phyloP scores from a whole-genome alignment of 1,140 invertebrate genomes.

The Monomorium pharaonis region DNA sequence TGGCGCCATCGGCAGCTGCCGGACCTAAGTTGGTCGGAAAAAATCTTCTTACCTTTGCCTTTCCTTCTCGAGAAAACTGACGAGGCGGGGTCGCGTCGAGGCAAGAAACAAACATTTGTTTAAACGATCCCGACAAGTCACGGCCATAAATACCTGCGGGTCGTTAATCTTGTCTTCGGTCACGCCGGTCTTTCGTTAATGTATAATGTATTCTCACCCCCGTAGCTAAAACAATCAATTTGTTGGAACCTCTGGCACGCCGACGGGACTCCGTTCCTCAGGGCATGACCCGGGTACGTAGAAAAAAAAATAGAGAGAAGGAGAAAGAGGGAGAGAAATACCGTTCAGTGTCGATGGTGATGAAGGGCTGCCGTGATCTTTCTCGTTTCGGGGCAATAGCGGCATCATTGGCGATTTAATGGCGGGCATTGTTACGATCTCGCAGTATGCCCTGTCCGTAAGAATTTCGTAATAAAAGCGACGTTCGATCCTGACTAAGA shows the following conservation, averaged over 20 bases:
- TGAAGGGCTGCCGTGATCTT: not conserved
- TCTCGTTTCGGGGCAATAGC: conserved; percentile 24
- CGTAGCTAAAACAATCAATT: conserved; percentile 79
- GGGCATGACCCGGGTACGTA: not conserved
- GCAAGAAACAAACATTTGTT: conserved; percentile 80
- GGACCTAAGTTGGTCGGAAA: conserved; percentile 35
- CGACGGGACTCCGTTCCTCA: conserved; percentile 8
- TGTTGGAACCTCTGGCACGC: conserved; percentile 41
- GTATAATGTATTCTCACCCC: conserved; percentile 80
- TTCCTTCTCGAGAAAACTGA: conserved; percentile 39
- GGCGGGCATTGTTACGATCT: conserved; percentile 17
- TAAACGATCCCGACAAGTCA: conserved; percentile 77
- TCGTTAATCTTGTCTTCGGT: conserved; percentile 79
- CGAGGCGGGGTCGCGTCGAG: conserved; percentile 55
- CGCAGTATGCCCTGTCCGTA: not conserved
- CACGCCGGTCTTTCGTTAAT: conserved; percentile 74
- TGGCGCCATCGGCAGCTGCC: conserved; percentile 58
- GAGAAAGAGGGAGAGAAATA: not conserved
- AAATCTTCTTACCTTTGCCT: conserved; percentile 33
- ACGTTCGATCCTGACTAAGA: conserved; percentile 42
- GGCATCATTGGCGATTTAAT: conserved; percentile 26
- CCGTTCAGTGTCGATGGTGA: conserved; percentile 59
- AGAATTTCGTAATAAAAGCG: conserved; percentile 36
- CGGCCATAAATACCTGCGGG: conserved; percentile 73
- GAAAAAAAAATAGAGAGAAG: not conserved